Base-by-base conservation (phyloP, 2,888 invertebrate genomes). In the Sympetrum striolatum region DNA sequence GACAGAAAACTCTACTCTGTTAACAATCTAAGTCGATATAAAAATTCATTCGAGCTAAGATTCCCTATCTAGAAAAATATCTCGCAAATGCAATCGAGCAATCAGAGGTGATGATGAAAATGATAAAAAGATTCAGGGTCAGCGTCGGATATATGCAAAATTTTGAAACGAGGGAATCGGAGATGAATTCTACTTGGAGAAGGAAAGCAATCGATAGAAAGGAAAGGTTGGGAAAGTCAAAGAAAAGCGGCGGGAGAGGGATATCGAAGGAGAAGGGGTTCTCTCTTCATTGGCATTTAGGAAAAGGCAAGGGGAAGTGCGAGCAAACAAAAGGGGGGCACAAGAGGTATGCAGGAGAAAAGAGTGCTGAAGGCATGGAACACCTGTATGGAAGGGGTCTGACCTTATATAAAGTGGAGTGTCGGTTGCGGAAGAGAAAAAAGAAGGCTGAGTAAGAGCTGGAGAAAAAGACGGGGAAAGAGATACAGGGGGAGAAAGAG, bases 301-400 rank as follows among this genome's bases (percentile, higher is more conserved):
- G 58, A 15, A 53, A 86, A 31, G 80, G 80, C 8, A 35, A 18
- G 53, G 22, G 5, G 82, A 60, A n/a, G 8, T 60, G 73, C 12
- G 79, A 25, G 79, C 35, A 15, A 35, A 14, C 31, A 35, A 15
- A 44, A 35, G n/a, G 39, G 37, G 82, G 60, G 48, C 12, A 6
- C 25, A 18, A 25, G 53, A 22, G 81, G 81, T 15, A 15, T 25
- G 81, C n/a, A 25, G 37, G 39, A 44, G 82, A 58, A 53, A n/a
- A 82, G 60, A 37, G 64, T 37, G 86, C 37, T 86, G 86, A 86
- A 86, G 86, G 35, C 86, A n/a, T 15, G 35, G 60, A 86, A 86
- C 86, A 86, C 86, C 60, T 64, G 60, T 86, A 64, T 86, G 64
- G 60, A 64, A 82, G 58, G 37, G 86, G 60, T 37, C 60, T 86